Evolutionary conservation across 2,797 vertebrate genomes (phyloP).

Genomic region (Hephaestus fuliginosus): DNA sequence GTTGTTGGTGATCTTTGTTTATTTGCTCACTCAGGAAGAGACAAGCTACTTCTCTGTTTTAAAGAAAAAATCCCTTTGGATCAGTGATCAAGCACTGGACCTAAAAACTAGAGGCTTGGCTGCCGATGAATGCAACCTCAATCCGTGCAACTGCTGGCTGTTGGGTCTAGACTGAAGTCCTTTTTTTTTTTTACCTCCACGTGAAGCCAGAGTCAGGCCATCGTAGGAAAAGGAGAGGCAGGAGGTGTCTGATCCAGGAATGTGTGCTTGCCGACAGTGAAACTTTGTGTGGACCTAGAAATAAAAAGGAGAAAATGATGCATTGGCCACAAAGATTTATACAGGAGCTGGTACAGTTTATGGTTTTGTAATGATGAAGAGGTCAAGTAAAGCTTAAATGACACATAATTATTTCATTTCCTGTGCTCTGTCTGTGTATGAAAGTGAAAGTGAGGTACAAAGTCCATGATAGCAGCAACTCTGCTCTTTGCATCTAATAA

Average conservation of each 20-base stretch:
- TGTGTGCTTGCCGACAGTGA: slow-evolving; percentile 95
- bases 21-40: slow-evolving; percentile 43
- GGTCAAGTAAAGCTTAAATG: background rate
- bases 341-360: background rate
- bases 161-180: background rate
- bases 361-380: background rate
- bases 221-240: slow-evolving; percentile 96
- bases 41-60: slow-evolving; percentile 12
- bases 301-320: slow-evolving; percentile 7
- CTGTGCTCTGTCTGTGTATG: background rate
- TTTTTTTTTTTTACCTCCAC: slow-evolving; percentile 89
- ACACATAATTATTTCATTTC: background rate
- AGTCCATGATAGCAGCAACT: background rate
- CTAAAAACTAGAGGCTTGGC: slow-evolving; percentile 1
- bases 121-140: slow-evolving; percentile 1
- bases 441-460: slow-evolving; percentile 11
- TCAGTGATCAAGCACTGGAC: background rate
- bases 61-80: background rate
- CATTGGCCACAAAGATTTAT: background rate
- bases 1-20: slow-evolving; percentile 17
- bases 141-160: background rate
- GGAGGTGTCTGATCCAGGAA: slow-evolving; percentile 91
- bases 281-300: slow-evolving; percentile 97
- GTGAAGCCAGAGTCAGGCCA: slow-evolving; percentile 91
- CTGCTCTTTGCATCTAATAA: slow-evolving; percentile 8